Base-by-base conservation (phyloP, 2,888 invertebrate species). In the Brachynemurus nebulosus region DNA sequence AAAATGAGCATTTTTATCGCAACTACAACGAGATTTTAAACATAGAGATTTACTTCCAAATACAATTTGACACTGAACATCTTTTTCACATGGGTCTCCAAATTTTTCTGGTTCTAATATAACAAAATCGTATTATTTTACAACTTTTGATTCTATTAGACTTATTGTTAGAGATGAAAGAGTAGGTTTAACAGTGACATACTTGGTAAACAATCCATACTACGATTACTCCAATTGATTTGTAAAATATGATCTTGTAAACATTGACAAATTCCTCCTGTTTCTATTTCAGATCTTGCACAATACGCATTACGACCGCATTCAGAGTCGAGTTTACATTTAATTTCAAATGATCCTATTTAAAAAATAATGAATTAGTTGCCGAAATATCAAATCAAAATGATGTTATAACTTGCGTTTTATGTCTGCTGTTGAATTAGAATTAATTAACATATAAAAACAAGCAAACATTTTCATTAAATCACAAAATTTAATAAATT, bases 191-290 rank as follows among this genome's bases (percentile, higher is more conserved):
- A 36, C 18, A 44, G 21, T 12, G 47, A 55, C 56, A 51, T 54
- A 67, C 67, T 56, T 60, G 56, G 56, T 7, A 66, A 48, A 50
- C 68, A 69, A 46, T 63, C 59, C 42, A 62, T 62, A n/a, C n/a
- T n/a, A n/a, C n/a, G n/a, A 50, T 53, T 57, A 2, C 63, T 64
- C 33, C 53, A 54, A 52, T 64, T 65, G 46, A 57, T 58, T 44
- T 58, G 57, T 20, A 64, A 61, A 46, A 62, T 59, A 45, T 59
- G 64, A 37, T 59, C 56, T 2, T 59, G 54, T 50, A 59, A 58
- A 54, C 69, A 69, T 47, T 60, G 58, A 48, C 69, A 69, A 27
- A 51, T 48, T 34, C 63, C 62, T 12, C 20, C 20, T 12, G 56
- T 55, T 38, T 53, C 52, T 48, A 18, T 12, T 17, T 19, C n/a